A percentile compares a stretch with the other conserved stretches of the same genome.
phyloP scores from a whole-genome alignment of 92 coral and sea anemone species.

The Epizoanthus fatuus region DNA sequence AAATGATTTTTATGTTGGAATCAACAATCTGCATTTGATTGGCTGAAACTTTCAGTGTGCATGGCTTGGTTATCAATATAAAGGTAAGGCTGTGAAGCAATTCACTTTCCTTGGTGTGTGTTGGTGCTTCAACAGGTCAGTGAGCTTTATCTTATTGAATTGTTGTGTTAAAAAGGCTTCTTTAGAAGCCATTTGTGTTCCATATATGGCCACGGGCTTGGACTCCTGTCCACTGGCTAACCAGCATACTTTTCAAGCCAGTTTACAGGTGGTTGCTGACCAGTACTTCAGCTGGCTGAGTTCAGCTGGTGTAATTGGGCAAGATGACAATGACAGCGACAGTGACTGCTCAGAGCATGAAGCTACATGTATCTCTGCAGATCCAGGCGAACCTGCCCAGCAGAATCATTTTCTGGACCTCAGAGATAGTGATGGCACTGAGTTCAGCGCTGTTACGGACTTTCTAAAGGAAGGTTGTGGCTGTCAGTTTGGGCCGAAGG shows the following conservation, averaged over 20 bases:
- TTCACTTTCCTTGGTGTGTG: too few species aligned
- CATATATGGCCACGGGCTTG: constrained; percentile 18
- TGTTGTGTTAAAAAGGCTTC: too few species aligned
- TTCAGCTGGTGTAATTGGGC: constrained; percentile 15
- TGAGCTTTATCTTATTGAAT: too few species aligned
- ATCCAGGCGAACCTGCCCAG: not conserved
- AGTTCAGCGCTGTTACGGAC: constrained; percentile 14
- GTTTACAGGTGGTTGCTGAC: constrained; percentile 9
- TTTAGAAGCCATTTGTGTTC: not conserved
- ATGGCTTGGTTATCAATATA: too few species aligned
- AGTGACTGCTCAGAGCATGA: constrained; percentile 11
- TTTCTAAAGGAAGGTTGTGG: constrained; percentile 41
- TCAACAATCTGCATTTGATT: too few species aligned
- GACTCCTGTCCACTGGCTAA: constrained; percentile 41
- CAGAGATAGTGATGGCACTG: not conserved
- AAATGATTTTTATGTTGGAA: too few species aligned
- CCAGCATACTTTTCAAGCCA: constrained; percentile 29
- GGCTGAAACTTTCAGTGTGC: too few species aligned
- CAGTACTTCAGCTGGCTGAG: constrained; percentile 35
- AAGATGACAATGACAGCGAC: not conserved
- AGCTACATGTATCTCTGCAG: constrained; percentile 21
- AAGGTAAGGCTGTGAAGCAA: too few species aligned
- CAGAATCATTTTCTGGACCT: constrained; percentile 21
- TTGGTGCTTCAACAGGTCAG: too few species aligned
- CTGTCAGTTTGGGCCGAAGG: constrained; percentile 46